Percentiles rank a stretch among this genome's conserved stretches.
Evolutionary conservation across 1,140 invertebrate genomes (phyloP).

Genomic region (Phortica variegata): DNA sequence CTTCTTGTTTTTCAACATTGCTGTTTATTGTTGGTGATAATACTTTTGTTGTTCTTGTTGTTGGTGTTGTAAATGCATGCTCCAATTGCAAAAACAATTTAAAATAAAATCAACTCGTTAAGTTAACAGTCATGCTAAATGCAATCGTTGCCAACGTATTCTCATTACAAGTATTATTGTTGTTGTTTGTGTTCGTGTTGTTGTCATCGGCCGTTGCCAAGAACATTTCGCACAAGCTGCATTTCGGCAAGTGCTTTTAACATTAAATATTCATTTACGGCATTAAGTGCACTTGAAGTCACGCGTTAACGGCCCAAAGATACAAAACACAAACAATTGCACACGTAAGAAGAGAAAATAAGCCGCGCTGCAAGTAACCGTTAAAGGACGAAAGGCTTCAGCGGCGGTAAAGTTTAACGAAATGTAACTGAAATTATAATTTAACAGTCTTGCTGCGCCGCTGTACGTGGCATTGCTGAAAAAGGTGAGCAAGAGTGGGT

Average conservation of each 20-base stretch:
- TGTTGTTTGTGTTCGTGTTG: conserved; percentile 17
- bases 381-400: no score
- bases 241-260: conserved; percentile 55
- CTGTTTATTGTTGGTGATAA: conserved; percentile 32
- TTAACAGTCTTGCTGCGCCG: no score
- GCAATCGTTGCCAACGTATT: not conserved
- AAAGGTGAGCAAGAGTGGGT: no score
- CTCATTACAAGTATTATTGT: no score
- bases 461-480: no score
- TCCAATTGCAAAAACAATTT: conserved; percentile 55
- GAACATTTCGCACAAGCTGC: conserved; percentile 22
- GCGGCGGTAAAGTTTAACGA: no score
- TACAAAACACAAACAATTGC: conserved; percentile 18
- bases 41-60: conserved; percentile 20
- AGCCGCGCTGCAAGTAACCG: no score
- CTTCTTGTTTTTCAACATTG: not conserved
- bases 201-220: conserved; percentile 21
- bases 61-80: conserved; percentile 46
- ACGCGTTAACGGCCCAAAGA: conserved; percentile 41
- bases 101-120: conserved; percentile 53
- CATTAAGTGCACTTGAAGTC: conserved; percentile 54
- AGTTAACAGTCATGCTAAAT: conserved; percentile 33
- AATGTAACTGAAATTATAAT: no score
- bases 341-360: not conserved
- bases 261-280: conserved; percentile 55